These are phyloP conservation scores for Sebastes glaucus DNA, from an alignment of 2,797 vertebrate species.

Conservation along the genomic window DNA sequence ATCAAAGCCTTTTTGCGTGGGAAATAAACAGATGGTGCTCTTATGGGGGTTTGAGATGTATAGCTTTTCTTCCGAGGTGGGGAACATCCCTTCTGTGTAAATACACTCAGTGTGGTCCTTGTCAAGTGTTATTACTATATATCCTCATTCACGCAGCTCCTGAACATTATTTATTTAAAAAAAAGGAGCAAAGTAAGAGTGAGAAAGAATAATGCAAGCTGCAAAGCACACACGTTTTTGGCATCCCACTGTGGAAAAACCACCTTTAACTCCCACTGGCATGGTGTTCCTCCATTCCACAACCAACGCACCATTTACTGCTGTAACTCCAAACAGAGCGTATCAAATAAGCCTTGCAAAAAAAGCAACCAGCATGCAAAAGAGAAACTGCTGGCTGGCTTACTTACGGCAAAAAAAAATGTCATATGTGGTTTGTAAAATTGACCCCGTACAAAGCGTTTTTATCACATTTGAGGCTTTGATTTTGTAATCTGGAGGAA, in stretches of 20 bases:
- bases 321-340: slow-evolving; percentile 75
- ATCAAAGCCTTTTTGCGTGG: slow-evolving; percentile 53
- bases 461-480: slow-evolving; percentile 25
- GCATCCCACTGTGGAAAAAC: slow-evolving; percentile 76
- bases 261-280: slow-evolving; percentile 71
- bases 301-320: slow-evolving; percentile 66
- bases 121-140: slow-evolving; percentile 48
- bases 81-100: slow-evolving; percentile 45
- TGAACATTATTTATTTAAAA: neutral
- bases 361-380: slow-evolving; percentile 56
- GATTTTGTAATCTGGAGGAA: slow-evolving; percentile 18
- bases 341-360: slow-evolving; percentile 69
- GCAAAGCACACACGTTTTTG: slow-evolving; percentile 60
- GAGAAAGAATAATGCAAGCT: slow-evolving; percentile 56
- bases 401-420: slow-evolving; percentile 29
- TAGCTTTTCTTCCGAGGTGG: slow-evolving; percentile 38
- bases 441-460: slow-evolving; percentile 18
- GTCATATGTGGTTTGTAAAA: slow-evolving; percentile 42
- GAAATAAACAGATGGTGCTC: slow-evolving; percentile 48
- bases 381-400: slow-evolving; percentile 40
- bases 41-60: slow-evolving; percentile 43
- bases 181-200: slow-evolving; percentile 20
- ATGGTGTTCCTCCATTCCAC: slow-evolving; percentile 56
- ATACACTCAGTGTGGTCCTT: slow-evolving; percentile 65
- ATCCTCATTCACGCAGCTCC: slow-evolving; percentile 41